Conservation (phyloP, 30 jellyfish, hydroid and myxozoan species). For the Hydractinia symbiolongicarpus region DNA sequence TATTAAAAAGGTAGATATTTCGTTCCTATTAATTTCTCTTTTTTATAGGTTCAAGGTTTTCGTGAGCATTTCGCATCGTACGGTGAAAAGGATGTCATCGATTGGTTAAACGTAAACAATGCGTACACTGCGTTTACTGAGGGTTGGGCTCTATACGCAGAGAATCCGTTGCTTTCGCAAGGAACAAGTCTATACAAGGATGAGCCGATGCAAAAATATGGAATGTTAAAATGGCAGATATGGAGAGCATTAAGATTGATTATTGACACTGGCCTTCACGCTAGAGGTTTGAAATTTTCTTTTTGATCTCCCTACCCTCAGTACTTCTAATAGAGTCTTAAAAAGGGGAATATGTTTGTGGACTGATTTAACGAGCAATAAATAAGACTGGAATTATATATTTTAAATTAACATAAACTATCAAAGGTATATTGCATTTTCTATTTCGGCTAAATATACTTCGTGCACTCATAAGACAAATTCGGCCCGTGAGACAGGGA, state of each 20-base stretch:
- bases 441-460: no score
- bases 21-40: not conserved
- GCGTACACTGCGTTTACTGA: conserved; percentile 94
- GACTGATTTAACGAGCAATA: no score
- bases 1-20: no score
- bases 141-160: conserved; percentile 98
- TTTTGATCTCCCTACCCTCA: not conserved
- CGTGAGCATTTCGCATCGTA: conserved; percentile 67
- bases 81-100: conserved; percentile 59
- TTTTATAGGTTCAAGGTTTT: conserved; percentile 82
- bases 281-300: conserved; percentile 42
- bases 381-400: no score
- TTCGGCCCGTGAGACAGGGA: no score
- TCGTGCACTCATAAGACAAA: no score
- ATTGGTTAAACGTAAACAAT: conserved; percentile 72
- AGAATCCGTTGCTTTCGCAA: conserved; percentile 81
- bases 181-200: conserved; percentile 64
- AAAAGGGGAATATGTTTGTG: no score
- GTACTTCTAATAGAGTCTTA: not conserved
- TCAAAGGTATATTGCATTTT: no score
- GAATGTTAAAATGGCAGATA: conserved; percentile 93
- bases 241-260: conserved; percentile 92
- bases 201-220: conserved; percentile 63
- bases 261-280: conserved; percentile 91
- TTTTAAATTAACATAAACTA: no score